These are phyloP conservation scores for Drosophila ogumai DNA, from an alignment of 1,140 invertebrate genomes.

Conservation along the genomic window DNA sequence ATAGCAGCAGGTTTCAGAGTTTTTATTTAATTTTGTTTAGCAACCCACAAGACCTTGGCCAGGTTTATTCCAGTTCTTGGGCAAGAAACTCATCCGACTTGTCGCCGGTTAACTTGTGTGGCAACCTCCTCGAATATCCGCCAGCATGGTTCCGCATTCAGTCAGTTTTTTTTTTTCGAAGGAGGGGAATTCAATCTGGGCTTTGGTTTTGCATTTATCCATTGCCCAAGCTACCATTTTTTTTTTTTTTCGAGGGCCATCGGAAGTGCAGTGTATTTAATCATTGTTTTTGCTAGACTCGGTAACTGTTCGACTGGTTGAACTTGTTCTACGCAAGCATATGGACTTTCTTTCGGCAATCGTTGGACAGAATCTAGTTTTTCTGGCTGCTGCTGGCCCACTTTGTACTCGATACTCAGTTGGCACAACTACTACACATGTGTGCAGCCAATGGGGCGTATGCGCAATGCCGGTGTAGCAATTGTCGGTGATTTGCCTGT, in stretches of 20 bases:
- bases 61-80: constrained; percentile 31
- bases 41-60: constrained; percentile 20
- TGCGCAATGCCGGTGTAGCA: constrained; percentile 55
- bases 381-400: constrained; percentile 46
- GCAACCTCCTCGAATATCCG: constrained; percentile 29
- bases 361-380: constrained; percentile 29
- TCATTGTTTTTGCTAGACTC: constrained; percentile 22
- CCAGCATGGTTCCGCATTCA: constrained; percentile 29
- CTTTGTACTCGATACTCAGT: constrained; percentile 22
- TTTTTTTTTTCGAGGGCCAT: constrained; percentile 25
- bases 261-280: constrained; percentile 37
- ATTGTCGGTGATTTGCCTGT: constrained; percentile 24
- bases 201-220: constrained; percentile 4
- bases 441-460: constrained; percentile 49
- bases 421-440: not conserved
- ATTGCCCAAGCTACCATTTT: not conserved
- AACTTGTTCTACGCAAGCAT: constrained; percentile 58
- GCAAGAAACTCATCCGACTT: constrained; percentile 32
- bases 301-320: constrained; percentile 49
- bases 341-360: constrained; percentile 49
- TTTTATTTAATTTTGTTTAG: constrained; percentile 3
- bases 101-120: constrained; percentile 25
- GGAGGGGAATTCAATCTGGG: not conserved
- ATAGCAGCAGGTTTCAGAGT: not conserved
- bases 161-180: not conserved